Evolutionary conservation across 2,888 invertebrate genomes (phyloP).

Genomic region (Tryphoninae sp.): DNA sequence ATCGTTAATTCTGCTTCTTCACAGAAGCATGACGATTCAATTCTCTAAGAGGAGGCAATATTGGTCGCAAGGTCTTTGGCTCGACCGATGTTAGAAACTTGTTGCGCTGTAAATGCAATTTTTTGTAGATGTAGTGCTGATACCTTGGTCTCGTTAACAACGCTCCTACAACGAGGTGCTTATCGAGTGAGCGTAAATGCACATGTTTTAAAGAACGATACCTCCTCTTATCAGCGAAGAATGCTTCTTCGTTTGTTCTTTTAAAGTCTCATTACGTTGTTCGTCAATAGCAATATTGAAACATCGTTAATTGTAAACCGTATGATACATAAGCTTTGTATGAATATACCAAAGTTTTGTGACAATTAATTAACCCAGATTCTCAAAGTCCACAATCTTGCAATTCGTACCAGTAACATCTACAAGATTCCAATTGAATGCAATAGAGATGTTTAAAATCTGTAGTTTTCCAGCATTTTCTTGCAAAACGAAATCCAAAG

Average conservation of each 20-base stretch:
- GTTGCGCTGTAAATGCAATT: not conserved
- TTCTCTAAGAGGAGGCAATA: not conserved
- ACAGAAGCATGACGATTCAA: not conserved
- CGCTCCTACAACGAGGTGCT: not conserved
- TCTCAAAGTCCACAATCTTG: no score
- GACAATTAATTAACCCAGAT: no score
- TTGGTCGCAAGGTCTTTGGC: not conserved
- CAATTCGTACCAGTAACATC: no score
- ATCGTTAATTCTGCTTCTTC: not conserved
- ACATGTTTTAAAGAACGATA: not conserved
- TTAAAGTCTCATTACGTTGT: no score
- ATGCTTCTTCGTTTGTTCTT: not conserved
- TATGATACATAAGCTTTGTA: no score
- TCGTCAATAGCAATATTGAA: no score
- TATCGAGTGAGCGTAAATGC: not conserved
- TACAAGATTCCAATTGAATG: no score
- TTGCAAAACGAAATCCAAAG: no score
- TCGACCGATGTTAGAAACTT: not conserved
- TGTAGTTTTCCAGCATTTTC: no score
- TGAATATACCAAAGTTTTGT: no score
- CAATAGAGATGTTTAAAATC: no score
- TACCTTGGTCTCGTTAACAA: slow-evolving; percentile 20
- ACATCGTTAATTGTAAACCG: no score
- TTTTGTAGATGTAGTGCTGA: not conserved
- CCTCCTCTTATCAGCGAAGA: not conserved